phyloP scores from a whole-genome alignment of 64 coral and sea anemone genomes.

The Pachyseris speciosa region DNA sequence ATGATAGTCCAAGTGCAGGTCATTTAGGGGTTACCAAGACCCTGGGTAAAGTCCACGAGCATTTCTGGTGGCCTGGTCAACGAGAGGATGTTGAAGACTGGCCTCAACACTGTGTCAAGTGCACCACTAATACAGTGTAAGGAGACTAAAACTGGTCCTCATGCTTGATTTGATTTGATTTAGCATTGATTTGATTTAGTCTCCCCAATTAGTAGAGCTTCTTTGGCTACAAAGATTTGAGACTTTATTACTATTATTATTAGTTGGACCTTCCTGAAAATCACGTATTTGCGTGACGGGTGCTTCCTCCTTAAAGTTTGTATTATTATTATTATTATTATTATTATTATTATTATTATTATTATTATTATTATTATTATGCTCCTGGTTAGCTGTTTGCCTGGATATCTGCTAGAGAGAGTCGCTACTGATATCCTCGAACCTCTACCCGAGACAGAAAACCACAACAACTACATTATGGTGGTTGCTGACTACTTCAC shows the following conservation, averaged over 20 bases:
- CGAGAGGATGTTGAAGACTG: slow-evolving; percentile 8
- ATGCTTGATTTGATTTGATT: too few species aligned
- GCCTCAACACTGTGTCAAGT: slow-evolving; percentile 42
- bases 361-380: too few species aligned
- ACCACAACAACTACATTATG: slow-evolving; percentile 13
- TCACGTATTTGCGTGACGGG: too few species aligned
- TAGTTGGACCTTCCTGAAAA: too few species aligned
- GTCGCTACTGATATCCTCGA: slow-evolving; percentile 39
- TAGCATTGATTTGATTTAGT: too few species aligned
- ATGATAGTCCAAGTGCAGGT: slow-evolving; percentile 27
- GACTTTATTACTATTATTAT: too few species aligned
- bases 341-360: too few species aligned
- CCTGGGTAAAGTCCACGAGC: slow-evolving; percentile 24
- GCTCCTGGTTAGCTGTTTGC: slow-evolving; percentile 11
- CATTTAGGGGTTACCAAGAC: slow-evolving; percentile 59
- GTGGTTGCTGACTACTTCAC: slow-evolving; percentile 67
- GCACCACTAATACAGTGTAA: slow-evolving; percentile 36
- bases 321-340: too few species aligned
- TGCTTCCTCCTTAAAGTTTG: too few species aligned
- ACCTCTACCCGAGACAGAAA: not conserved
- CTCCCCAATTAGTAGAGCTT: too few species aligned
- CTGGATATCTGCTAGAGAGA: slow-evolving; percentile 3
- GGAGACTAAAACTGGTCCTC: not conserved
- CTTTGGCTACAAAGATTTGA: too few species aligned
- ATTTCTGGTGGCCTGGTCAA: slow-evolving; percentile 24